Base-by-base conservation (phyloP, 1,140 invertebrate species). In the Bactericera cockerelli region DNA sequence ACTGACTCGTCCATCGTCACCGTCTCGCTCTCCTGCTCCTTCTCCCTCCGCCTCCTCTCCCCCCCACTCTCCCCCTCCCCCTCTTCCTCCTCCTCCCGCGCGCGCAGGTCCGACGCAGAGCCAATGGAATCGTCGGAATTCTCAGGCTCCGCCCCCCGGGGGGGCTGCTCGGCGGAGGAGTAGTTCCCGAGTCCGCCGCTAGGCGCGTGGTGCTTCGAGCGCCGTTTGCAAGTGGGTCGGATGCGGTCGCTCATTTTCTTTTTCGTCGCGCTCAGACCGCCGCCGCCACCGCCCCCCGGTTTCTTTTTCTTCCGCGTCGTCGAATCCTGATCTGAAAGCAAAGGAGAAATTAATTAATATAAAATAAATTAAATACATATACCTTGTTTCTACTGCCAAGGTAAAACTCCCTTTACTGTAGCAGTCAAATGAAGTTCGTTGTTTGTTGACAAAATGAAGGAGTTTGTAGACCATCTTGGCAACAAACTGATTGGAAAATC, bases 61-160 rank as follows among this genome's bases (percentile, higher is more conserved):
- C 42, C 42, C 8, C 57, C 63, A 26, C 69, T 65, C 25, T 80
- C 81, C 1, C 81, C 76, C 1, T 79, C 81, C 59, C 81, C 81
- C 19, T 65, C 69, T 65, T 63, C 66, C 59, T 75, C 74, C 36
- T 81, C 78, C 60, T 81, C 80, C 59, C 79, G 73, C 8, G 78
- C 78, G 55, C 80, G 75, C 10, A 86, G 69, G 71, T 86, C 84
- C 66, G 80, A 82, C 0, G 82, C 83, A 0, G 83, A 86, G 1
- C 84, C 83, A 55, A 86, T 86, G 0, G 83, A 85, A 65, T 87
- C 83, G 61, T 83, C 79, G 0, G 77, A 78, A 26, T 76, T 71
- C n/a, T n/a, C n/a, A n/a, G n/a, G n/a, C 57, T 73, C 71, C 69
- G 55, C 58, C 74, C 66, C 38, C 70, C 54, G 66, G 72, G 36